Conservation (phyloP, 2,888 invertebrate genomes). For the Dasypolia templi region DNA sequence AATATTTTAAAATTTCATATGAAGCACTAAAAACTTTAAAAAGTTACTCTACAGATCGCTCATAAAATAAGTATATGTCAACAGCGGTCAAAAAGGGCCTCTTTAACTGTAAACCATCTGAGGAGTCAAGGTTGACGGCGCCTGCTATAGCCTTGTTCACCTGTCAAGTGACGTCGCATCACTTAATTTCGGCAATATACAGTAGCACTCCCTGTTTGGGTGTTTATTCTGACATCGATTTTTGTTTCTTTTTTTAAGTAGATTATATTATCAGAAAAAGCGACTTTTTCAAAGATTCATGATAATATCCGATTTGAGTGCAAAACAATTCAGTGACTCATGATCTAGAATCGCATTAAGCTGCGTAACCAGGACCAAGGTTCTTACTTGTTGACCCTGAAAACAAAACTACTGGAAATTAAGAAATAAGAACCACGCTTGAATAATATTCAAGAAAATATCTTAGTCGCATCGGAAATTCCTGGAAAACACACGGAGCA, state of each 20-base stretch:
- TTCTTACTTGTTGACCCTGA: constrained; percentile 8
- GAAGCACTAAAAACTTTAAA: not conserved
- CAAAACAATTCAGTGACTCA: constrained; percentile 16
- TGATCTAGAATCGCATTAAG: constrained; percentile 3
- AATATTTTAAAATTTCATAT: not conserved
- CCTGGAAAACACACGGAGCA: not conserved
- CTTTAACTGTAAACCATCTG: constrained; percentile 60
- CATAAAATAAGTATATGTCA: constrained; percentile 13
- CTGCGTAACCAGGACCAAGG: constrained; percentile 17
- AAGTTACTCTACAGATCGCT: not conserved
- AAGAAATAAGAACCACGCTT: not conserved
- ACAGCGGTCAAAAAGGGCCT: constrained; percentile 32
- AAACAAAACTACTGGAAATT: constrained; percentile 6
- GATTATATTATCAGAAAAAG: not conserved
- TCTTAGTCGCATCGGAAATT: constrained; percentile 2
- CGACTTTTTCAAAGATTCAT: not conserved
- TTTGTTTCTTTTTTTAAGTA: not conserved
- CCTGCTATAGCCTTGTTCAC: constrained; percentile 73
- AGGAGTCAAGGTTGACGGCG: constrained; percentile 75
- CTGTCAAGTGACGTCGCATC: constrained; percentile 68
- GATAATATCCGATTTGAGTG: not conserved
- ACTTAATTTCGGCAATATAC: constrained; percentile 68
- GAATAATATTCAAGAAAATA: constrained; percentile 17
- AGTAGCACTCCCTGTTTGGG: constrained; percentile 48
- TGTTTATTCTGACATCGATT: constrained; percentile 27